Evolutionary conservation across 2,888 invertebrate species (phyloP).

Genomic region (Saturnia pavonia): DNA sequence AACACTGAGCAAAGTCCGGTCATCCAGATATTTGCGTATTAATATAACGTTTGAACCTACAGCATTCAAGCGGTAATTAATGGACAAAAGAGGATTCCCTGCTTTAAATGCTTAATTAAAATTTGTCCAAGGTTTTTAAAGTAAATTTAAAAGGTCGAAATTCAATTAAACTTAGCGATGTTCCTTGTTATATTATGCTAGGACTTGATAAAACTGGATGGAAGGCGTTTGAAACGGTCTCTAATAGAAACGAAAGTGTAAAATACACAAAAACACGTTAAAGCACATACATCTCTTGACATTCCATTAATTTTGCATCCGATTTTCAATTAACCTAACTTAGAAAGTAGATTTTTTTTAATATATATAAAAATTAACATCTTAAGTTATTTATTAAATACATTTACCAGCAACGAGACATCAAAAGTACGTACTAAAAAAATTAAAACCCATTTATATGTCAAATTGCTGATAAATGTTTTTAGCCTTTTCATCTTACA

Average conservation of each 20-base stretch:
- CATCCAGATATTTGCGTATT: too few relatives aligned
- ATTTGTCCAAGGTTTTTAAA: not conserved
- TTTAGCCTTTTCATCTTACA: conserved; percentile 27
- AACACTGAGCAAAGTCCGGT: too few relatives aligned
- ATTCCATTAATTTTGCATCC: conserved; percentile 15
- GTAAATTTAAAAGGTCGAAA: not conserved
- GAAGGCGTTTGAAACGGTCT: not conserved
- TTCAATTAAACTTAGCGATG: not conserved
- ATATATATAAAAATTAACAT: conserved; percentile 21
- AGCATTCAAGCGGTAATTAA: too few relatives aligned
- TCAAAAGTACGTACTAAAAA: not conserved
- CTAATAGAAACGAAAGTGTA: not conserved
- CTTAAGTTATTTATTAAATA: conserved; percentile 15
- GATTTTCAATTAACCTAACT: conserved; percentile 20
- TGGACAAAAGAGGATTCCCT: not conserved
- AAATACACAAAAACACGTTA: not conserved
- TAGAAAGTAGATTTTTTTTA: conserved; percentile 17
- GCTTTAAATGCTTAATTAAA: not conserved
- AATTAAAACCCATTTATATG: not conserved
- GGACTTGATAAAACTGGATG: not conserved
- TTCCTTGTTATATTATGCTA: not conserved
- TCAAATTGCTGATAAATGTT: conserved; percentile 14
- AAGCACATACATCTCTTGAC: conserved; percentile 12
- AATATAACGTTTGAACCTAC: too few relatives aligned
- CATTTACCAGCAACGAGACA: conserved; percentile 15